A percentile compares a stretch with the other conserved stretches of the same genome.
phyloP scores from a whole-genome alignment of 2,888 invertebrate genomes.

The Tetragonula carbonaria region DNA sequence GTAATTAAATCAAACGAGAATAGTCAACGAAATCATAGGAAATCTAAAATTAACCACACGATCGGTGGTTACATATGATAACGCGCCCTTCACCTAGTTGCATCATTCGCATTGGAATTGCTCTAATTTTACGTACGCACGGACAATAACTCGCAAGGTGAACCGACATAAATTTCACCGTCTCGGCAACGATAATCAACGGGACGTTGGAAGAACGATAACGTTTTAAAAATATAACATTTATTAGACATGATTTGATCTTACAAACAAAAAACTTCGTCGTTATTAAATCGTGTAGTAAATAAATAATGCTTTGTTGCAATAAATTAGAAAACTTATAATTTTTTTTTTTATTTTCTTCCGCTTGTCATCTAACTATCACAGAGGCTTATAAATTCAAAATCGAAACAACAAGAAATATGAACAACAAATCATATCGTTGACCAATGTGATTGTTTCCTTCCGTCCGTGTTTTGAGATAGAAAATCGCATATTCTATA shows the following conservation, averaged over 20 bases:
- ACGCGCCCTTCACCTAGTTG: slow-evolving; percentile 49
- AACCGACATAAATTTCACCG: not conserved
- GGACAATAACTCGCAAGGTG: slow-evolving; percentile 1
- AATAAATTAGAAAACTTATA: slow-evolving; percentile 45
- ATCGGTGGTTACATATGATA: slow-evolving; percentile 32
- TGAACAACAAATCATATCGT: slow-evolving; percentile 9
- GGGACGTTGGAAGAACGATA: not conserved
- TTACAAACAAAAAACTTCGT: slow-evolving; percentile 58
- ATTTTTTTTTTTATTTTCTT: slow-evolving; percentile 1
- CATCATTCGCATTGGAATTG: slow-evolving; percentile 40
- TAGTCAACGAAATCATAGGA: not conserved
- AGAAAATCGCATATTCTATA: slow-evolving; percentile 22
- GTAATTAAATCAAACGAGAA: not conserved
- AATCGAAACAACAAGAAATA: slow-evolving; percentile 18
- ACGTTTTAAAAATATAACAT: slow-evolving; percentile 73
- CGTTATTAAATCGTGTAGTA: slow-evolving; percentile 34
- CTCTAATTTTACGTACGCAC: slow-evolving; percentile 45
- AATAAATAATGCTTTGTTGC: slow-evolving; percentile 31
- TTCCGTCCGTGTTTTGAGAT: slow-evolving; percentile 9
- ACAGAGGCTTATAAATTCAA: slow-evolving; percentile 44
- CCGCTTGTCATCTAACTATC: slow-evolving; percentile 42
- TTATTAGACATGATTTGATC: slow-evolving; percentile 68
- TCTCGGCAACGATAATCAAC: not conserved
- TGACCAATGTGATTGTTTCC: not conserved
- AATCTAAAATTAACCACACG: slow-evolving; percentile 21